A percentile compares a stretch with the other conserved stretches of the same genome.
These are phyloP conservation scores for Calameuta idolon DNA, from an alignment of 2,888 invertebrate genomes.

Conservation along the genomic window DNA sequence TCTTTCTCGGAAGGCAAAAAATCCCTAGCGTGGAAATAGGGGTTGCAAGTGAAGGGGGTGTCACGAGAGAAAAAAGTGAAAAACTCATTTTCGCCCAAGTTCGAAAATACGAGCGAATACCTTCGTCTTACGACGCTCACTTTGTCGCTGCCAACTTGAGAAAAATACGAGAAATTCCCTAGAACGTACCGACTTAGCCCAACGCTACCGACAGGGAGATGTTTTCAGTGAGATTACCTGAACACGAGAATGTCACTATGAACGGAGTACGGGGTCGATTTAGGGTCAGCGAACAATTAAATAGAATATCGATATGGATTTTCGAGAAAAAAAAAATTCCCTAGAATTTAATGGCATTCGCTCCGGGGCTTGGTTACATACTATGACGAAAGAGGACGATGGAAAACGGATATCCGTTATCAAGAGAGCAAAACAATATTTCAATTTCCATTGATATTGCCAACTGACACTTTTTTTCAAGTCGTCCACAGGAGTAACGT, in stretches of 20 bases:
- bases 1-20: not conserved
- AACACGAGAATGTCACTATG: not conserved
- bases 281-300: not conserved
- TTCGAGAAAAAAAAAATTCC: not conserved
- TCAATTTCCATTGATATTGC: constrained; percentile 27
- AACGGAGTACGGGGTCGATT: not conserved
- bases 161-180: not conserved
- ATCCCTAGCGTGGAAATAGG: not conserved
- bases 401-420: not conserved
- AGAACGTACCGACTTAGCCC: not conserved
- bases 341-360: not conserved
- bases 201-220: not conserved
- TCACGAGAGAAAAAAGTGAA: not conserved
- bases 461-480: not conserved
- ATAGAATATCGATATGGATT: not conserved
- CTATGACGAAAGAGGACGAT: not conserved
- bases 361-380: not conserved
- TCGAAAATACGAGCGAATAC: not conserved
- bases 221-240: not conserved
- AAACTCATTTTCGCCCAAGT: not conserved
- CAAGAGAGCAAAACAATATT: constrained; percentile 23
- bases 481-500: constrained; percentile 1
- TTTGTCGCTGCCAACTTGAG: not conserved
- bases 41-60: not conserved
- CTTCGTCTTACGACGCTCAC: not conserved